A percentile compares a stretch with the other conserved stretches of the same genome.
Conservation (phyloP, 2,888 invertebrate species). For the Tubulanus polymorphus region DNA sequence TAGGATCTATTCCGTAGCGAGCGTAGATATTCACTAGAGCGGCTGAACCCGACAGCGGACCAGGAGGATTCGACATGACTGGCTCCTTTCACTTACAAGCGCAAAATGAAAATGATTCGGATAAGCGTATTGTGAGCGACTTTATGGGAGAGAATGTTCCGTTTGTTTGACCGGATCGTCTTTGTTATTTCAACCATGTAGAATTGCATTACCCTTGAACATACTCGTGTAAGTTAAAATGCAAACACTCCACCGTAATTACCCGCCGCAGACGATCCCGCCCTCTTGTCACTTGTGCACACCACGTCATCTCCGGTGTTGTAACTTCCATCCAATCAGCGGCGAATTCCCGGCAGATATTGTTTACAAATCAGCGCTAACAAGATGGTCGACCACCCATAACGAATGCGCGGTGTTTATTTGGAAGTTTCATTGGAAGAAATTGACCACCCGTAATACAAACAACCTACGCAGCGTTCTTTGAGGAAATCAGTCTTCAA, state of each 20-base stretch:
- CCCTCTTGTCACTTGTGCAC: slow-evolving; percentile 1
- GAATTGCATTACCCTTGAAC: no score
- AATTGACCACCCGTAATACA: slow-evolving; percentile 42
- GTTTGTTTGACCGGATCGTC: no score
- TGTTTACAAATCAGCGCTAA: slow-evolving; percentile 32
- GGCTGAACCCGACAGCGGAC: not conserved
- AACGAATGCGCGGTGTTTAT: slow-evolving; percentile 27
- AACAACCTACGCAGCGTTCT: no score
- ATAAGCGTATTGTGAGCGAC: no score
- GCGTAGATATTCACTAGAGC: not conserved
- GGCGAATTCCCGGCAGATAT: slow-evolving; percentile 9
- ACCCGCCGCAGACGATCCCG: not conserved
- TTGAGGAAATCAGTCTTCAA: no score
- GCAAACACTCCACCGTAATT: no score
- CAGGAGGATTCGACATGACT: not conserved
- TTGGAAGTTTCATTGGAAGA: slow-evolving; percentile 36
- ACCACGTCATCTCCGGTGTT: not conserved
- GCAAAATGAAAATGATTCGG: no score
- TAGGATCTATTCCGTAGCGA: slow-evolving; percentile 1
- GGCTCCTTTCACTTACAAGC: not conserved
- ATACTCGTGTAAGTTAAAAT: no score
- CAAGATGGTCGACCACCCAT: slow-evolving; percentile 36
- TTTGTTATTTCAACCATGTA: no score
- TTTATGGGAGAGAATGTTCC: no score
- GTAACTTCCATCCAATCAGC: slow-evolving; percentile 21